Conservation (phyloP, 2,888 invertebrate genomes). For the Fragum sueziense region DNA sequence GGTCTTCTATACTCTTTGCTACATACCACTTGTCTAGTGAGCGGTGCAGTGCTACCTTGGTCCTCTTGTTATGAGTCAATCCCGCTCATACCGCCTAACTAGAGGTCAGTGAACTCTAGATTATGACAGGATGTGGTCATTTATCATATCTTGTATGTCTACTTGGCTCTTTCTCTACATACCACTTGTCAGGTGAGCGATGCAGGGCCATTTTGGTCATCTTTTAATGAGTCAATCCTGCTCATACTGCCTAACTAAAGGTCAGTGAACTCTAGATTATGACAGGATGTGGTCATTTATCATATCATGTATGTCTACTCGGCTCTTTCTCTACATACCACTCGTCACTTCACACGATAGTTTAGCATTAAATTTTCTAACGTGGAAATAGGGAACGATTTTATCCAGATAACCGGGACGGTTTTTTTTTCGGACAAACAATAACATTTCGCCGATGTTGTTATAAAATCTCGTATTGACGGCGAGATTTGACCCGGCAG, state of each 20-base stretch:
- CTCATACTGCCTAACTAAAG: background rate
- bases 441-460: too few relatives aligned
- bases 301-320: background rate
- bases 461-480: too few relatives aligned
- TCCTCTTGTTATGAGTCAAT: background rate
- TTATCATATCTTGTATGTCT: background rate
- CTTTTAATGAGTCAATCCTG: background rate
- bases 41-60: too few relatives aligned
- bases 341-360: too few relatives aligned
- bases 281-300: conserved; percentile 6
- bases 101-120: background rate
- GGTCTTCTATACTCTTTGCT: too few relatives aligned
- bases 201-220: too few relatives aligned
- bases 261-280: background rate
- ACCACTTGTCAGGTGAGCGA: background rate
- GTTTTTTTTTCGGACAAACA: too few relatives aligned
- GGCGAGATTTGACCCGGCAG: too few relatives aligned
- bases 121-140: conserved; percentile 2
- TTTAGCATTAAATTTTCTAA: too few relatives aligned
- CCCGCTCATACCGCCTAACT: background rate
- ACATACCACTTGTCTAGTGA: background rate
- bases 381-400: too few relatives aligned
- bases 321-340: background rate
- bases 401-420: too few relatives aligned
- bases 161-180: background rate